Conservation (phyloP, 2,888 invertebrate species). For the Chaitophorus viminalis region DNA sequence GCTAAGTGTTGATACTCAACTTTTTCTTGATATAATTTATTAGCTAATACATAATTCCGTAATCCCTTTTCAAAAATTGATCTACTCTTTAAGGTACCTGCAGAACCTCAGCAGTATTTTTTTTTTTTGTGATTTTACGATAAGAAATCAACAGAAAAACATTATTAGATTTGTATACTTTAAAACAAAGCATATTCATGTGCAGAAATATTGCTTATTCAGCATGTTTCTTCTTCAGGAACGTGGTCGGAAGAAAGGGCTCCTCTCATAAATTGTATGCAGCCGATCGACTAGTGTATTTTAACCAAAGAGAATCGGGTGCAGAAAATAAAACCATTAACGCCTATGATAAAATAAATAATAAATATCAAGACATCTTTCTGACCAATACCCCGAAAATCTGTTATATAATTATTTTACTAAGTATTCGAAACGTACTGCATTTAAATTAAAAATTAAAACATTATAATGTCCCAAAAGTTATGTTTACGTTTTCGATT, state of each 20-base stretch:
- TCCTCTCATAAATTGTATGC: not conserved
- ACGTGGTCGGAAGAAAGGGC: not conserved
- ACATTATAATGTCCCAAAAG: conserved; percentile 4
- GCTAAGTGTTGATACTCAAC: no score
- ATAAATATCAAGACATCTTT: conserved; percentile 28
- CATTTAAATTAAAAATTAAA: conserved; percentile 39
- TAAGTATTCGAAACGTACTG: conserved; percentile 6
- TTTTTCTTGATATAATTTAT: no score
- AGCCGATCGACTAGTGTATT: not conserved
- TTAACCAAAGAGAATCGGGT: not conserved
- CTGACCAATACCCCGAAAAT: not conserved
- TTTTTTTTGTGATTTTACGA: no score
- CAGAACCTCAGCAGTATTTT: no score
- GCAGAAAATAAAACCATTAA: conserved; percentile 6
- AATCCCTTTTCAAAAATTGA: no score
- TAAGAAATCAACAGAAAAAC: no score
- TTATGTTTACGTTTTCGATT: conserved; percentile 6
- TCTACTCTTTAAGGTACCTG: no score
- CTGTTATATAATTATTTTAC: conserved; percentile 19
- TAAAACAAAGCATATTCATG: no score
- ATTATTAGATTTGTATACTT: no score
- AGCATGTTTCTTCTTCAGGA: no score
- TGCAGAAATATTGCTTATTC: no score
- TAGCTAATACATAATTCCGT: no score
- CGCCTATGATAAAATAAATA: conserved; percentile 36